Percentiles rank a stretch among this genome's conserved stretches.
Evolutionary conservation across 2,888 invertebrate genomes (phyloP).

Genomic region (Trachelus tabidus): DNA sequence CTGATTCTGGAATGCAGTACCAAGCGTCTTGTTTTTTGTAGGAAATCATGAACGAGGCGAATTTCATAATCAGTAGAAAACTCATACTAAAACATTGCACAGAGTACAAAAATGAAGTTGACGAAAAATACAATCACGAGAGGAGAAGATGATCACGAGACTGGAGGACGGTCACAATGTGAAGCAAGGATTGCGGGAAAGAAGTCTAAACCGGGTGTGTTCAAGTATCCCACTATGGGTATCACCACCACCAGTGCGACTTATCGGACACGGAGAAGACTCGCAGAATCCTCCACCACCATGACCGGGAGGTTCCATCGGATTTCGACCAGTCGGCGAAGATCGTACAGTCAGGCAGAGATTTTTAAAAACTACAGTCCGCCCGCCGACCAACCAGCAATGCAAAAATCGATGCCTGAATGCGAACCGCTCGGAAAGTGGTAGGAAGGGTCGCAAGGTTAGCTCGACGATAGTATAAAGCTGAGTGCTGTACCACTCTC

Average conservation of each 20-base stretch:
- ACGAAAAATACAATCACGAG: neutral
- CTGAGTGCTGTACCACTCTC: slow-evolving; percentile 28
- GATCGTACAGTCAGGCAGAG: slow-evolving; percentile 10
- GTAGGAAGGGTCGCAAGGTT: slow-evolving; percentile 41
- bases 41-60: neutral
- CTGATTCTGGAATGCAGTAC: neutral
- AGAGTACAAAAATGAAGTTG: neutral
- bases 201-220: neutral
- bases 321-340: slow-evolving; percentile 14
- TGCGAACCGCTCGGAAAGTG: slow-evolving; percentile 22
- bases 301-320: neutral
- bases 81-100: neutral
- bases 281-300: neutral
- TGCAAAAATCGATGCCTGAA: slow-evolving; percentile 16
- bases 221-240: neutral
- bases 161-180: neutral
- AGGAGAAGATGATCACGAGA: neutral
- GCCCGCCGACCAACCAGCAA: slow-evolving; percentile 21
- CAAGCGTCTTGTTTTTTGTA: neutral
- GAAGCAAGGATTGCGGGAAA: neutral
- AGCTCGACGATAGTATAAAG: slow-evolving; percentile 37
- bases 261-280: neutral
- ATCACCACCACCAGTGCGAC: neutral
- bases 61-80: neutral
- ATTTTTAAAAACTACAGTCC: slow-evolving; percentile 21